phyloP scores from a whole-genome alignment of 2,113 vertebrate genomes.

The Pseudopipra pipra region DNA sequence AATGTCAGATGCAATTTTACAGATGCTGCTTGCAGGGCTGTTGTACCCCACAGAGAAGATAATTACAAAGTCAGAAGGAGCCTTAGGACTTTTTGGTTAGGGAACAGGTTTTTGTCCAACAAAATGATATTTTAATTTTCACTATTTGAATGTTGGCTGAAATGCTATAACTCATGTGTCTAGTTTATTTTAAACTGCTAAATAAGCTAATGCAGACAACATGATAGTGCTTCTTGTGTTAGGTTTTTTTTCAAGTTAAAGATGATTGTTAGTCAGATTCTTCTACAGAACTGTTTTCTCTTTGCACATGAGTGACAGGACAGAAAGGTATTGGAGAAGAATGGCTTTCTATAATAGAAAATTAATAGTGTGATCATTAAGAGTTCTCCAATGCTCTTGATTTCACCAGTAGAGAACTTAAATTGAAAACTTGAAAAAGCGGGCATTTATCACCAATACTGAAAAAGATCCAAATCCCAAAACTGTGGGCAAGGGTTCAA shows the following conservation, averaged over 20 bases:
- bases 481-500: neutral
- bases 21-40: neutral
- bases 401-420: neutral
- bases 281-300: neutral
- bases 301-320: neutral
- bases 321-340: neutral
- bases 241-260: neutral
- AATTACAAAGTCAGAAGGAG: constrained; percentile 54
- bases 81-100: constrained; percentile 1
- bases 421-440: neutral
- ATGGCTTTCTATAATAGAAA: neutral
- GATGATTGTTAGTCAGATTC: neutral
- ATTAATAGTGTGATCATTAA: neutral
- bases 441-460: neutral
- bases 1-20: constrained; percentile 47
- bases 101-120: constrained; percentile 17
- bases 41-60: constrained; percentile 42
- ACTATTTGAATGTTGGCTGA: neutral
- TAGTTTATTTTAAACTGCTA: neutral
- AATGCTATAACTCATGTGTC: neutral
- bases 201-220: neutral
- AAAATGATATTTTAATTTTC: constrained; percentile 59
- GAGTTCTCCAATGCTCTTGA: neutral
- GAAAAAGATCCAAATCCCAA: neutral
- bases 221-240: neutral